Percentiles rank a stretch among this genome's conserved stretches.
phyloP scores from a whole-genome alignment of 2,888 invertebrate species.

The Muscina levida region DNA sequence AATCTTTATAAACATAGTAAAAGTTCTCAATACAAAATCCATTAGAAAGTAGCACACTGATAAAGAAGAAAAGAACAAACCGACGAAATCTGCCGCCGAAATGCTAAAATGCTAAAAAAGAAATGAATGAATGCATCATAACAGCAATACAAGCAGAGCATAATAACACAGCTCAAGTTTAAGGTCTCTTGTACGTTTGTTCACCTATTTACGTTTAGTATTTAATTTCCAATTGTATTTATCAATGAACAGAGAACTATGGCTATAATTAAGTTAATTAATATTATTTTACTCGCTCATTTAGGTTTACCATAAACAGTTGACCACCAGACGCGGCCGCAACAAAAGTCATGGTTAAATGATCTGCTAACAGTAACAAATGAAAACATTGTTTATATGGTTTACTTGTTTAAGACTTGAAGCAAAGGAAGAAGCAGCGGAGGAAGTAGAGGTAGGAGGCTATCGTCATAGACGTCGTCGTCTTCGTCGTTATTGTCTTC shows the following conservation, averaged over 20 bases:
- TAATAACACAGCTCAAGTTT: background rate
- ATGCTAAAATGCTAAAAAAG: background rate
- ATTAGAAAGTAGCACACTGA: slow-evolving; percentile 38
- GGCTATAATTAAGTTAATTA: slow-evolving; percentile 33
- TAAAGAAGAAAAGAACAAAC: background rate
- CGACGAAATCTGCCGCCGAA: background rate
- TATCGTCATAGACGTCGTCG: too few species aligned
- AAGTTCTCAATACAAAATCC: slow-evolving; percentile 5
- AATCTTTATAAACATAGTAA: background rate
- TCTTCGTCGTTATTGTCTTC: too few species aligned
- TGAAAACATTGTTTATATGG: background rate
- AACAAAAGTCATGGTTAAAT: slow-evolving; percentile 28
- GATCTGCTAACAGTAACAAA: background rate
- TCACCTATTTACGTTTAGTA: too few species aligned
- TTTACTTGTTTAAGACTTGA: too few species aligned
- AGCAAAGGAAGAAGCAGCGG: background rate
- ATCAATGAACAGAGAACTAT: background rate
- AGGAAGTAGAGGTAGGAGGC: background rate
- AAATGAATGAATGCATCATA: background rate
- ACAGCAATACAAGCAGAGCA: background rate
- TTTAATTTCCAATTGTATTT: too few species aligned
- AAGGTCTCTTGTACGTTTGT: background rate
- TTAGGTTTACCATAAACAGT: background rate
- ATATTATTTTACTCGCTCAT: background rate
- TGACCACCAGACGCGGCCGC: too few species aligned